These are phyloP conservation scores for Calycopis cecrops DNA, from an alignment of 1,140 invertebrate species.

Conservation along the genomic window DNA sequence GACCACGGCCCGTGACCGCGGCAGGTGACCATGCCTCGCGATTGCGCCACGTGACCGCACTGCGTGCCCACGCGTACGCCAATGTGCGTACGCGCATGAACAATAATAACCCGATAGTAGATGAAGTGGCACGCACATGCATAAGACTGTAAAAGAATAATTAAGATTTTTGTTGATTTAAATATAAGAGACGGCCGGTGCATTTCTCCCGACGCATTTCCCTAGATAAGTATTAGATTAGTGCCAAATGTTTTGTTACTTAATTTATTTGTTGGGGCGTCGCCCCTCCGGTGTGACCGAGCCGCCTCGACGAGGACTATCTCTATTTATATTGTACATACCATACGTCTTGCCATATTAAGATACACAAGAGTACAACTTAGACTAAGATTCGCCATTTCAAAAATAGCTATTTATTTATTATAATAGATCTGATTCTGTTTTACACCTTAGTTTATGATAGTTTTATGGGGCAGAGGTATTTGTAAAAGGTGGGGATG, in stretches of 20 bases:
- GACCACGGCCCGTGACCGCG: neutral
- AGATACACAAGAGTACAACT: conserved; percentile 52
- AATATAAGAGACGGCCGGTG: neutral
- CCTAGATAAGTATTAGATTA: conserved; percentile 57
- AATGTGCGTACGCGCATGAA: too few species aligned
- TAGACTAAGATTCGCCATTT: conserved; percentile 40
- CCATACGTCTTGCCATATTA: conserved; percentile 2
- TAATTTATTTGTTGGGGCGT: conserved; percentile 53
- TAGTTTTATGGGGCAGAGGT: neutral
- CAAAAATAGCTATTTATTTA: conserved; percentile 9
- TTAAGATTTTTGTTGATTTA: neutral
- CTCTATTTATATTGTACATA: conserved; percentile 16
- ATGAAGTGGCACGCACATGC: neutral
- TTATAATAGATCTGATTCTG: conserved; percentile 5
- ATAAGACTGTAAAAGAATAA: conserved; percentile 9
- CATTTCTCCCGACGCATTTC: conserved; percentile 42
- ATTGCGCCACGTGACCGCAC: neutral
- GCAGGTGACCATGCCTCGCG: neutral
- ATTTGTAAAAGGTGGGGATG: neutral
- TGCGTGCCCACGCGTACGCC: neutral
- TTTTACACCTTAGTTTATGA: neutral
- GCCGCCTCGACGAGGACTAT: neutral
- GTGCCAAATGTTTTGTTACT: conserved; percentile 66
- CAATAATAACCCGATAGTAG: too few species aligned
- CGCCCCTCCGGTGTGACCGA: conserved; percentile 13